These are phyloP conservation scores for Holacanthella duospinosa DNA, from an alignment of 2,888 invertebrate genomes.

Conservation along the genomic window DNA sequence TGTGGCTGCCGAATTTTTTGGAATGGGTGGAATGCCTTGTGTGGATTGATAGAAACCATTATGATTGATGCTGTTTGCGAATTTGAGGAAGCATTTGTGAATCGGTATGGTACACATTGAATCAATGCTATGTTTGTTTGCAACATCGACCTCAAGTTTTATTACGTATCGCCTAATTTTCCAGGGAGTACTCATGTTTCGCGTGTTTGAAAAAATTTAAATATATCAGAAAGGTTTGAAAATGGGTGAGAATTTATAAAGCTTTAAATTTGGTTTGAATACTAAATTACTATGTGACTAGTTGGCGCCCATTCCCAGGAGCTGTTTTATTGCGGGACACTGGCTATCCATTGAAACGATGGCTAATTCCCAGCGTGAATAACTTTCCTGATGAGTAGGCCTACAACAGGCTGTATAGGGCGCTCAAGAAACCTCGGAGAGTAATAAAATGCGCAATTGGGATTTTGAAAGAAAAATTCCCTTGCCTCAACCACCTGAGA, in stretches of 20 bases:
- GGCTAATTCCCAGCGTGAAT: conserved; percentile 9
- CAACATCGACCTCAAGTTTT: conserved; percentile 18
- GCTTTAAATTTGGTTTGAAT: no score
- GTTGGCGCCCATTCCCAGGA: not conserved
- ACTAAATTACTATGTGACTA: no score
- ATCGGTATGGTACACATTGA: conserved; percentile 23
- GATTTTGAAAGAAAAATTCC: conserved; percentile 12
- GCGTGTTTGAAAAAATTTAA: no score
- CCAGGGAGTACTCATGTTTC: conserved; percentile 22
- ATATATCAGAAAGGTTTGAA: no score
- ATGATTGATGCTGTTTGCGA: conserved; percentile 14
- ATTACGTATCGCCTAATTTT: conserved; percentile 14
- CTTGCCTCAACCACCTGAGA: conserved; percentile 10
- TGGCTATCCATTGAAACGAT: not conserved
- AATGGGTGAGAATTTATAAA: no score
- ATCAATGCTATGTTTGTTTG: conserved; percentile 21
- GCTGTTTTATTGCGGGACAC: conserved; percentile 5
- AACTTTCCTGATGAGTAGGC: not conserved
- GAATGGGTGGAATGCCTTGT: conserved; percentile 20
- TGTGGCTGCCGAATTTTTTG: conserved; percentile 12
- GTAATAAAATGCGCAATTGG: conserved; percentile 10
- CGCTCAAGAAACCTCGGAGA: conserved; percentile 8
- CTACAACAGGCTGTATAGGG: conserved; percentile 1
- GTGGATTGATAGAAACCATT: no score
- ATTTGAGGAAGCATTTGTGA: conserved; percentile 19